Evolutionary conservation across 2,888 invertebrate genomes (phyloP).

Genomic region (Sminthurinus aureus): DNA sequence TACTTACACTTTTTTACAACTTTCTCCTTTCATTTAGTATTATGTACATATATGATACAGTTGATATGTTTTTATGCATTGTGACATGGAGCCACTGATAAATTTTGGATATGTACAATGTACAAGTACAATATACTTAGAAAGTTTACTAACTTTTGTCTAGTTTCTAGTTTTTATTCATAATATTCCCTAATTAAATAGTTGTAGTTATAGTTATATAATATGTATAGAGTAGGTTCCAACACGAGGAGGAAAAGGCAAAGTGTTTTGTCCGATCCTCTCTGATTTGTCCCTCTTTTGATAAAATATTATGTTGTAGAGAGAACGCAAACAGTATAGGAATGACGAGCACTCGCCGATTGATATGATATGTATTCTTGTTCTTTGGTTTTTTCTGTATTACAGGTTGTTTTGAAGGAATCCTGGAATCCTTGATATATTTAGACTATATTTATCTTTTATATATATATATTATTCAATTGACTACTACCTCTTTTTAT

Average conservation of each 20-base stretch:
- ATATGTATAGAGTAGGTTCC: neutral
- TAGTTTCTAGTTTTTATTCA: neutral
- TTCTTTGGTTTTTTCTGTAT: constrained; percentile 18
- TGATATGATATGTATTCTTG: constrained; percentile 41
- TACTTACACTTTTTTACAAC: neutral
- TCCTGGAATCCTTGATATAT: neutral
- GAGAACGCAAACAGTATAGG: constrained; percentile 14
- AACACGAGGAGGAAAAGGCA: neutral
- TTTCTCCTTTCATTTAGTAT: neutral
- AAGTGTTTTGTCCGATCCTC: neutral
- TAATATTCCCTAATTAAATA: neutral
- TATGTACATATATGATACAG: neutral
- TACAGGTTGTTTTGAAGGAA: neutral
- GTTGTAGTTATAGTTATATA: neutral
- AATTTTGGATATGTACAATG: too few species aligned
- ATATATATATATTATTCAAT: too few species aligned
- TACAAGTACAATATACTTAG: neutral
- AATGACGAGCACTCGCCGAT: constrained; percentile 31
- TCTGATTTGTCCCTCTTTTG: neutral
- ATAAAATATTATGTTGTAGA: neutral
- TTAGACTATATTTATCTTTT: neutral
- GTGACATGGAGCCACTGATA: too few species aligned
- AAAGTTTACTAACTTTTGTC: neutral
- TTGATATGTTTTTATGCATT: neutral
- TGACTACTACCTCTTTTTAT: too few species aligned